phyloP scores from a whole-genome alignment of 2,113 vertebrate species.

The Echinops telfairi region DNA sequence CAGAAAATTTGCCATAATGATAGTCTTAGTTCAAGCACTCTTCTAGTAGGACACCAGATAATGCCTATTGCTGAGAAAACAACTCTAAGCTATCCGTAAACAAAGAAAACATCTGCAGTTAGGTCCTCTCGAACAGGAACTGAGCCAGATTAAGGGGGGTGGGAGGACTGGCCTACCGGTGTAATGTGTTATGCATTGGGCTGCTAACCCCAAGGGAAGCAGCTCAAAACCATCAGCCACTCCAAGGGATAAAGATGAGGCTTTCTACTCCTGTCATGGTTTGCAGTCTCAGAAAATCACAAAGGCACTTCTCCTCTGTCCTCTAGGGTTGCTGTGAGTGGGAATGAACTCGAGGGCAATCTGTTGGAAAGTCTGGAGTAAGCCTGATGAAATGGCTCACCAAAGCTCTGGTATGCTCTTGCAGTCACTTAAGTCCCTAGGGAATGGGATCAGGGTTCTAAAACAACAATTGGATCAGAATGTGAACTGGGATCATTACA shows the following conservation, averaged over 20 bases:
- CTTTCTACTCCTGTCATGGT: no score
- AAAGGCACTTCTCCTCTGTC: no score
- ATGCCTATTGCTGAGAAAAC: background rate
- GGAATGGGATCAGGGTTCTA: background rate
- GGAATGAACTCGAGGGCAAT: background rate
- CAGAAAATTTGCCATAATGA: background rate
- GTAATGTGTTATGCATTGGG: no score
- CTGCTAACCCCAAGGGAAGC: no score
- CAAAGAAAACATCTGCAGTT: background rate
- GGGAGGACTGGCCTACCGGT: no score
- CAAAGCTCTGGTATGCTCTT: background rate
- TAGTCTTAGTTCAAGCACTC: background rate
- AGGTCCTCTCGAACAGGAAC: background rate
- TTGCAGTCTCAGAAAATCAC: no score
- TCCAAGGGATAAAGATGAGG: no score
- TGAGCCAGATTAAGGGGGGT: background rate
- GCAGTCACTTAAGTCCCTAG: background rate
- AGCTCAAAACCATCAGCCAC: no score
- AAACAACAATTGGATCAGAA: background rate
- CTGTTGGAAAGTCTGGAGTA: no score
- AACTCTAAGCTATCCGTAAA: background rate
- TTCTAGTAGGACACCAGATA: slow-evolving; percentile 36
- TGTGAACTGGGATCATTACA: background rate
- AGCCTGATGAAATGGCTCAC: background rate
- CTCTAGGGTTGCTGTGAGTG: no score